Conservation (phyloP, 2,888 invertebrate species). For the Chrysopilus asiliformis region DNA sequence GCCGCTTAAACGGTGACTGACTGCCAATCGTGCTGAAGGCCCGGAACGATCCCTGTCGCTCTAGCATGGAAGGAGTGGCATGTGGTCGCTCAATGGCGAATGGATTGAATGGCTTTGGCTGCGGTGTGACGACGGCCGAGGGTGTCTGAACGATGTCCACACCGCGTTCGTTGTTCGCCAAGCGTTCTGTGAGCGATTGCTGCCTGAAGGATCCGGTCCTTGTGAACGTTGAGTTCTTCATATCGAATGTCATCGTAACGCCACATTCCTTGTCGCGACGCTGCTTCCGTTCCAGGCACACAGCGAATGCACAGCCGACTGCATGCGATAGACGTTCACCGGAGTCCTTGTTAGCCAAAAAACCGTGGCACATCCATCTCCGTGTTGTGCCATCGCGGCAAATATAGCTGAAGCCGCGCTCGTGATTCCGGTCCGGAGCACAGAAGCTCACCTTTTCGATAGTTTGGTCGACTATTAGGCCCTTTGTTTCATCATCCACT, state of each 20-base stretch:
- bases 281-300: constrained; percentile 95
- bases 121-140: constrained; percentile 35
- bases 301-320: constrained; percentile 98
- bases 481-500: constrained; percentile 97
- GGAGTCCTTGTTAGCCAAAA: constrained; percentile 87
- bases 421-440: constrained; percentile 96
- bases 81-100: constrained; percentile 92
- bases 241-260: constrained; percentile 84
- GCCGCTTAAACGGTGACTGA: constrained; percentile 89
- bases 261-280: constrained; percentile 93
- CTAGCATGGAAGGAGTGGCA: constrained; percentile 86
- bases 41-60: constrained; percentile 89
- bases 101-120: constrained; percentile 63
- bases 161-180: constrained; percentile 43
- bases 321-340: constrained; percentile 98
- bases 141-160: constrained; percentile 28
- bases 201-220: constrained; percentile 86
- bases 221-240: constrained; percentile 82
- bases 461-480: constrained; percentile 96
- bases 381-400: constrained; percentile 97
- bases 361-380: constrained; percentile 99
- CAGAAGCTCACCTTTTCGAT: constrained; percentile 99
- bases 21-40: constrained; percentile 66
- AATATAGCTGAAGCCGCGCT: constrained; percentile 94
- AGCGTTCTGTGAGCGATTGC: constrained; percentile 64